Evolutionary conservation across 2,888 invertebrate genomes (phyloP).

Genomic region (Habrosyne pyritoides): DNA sequence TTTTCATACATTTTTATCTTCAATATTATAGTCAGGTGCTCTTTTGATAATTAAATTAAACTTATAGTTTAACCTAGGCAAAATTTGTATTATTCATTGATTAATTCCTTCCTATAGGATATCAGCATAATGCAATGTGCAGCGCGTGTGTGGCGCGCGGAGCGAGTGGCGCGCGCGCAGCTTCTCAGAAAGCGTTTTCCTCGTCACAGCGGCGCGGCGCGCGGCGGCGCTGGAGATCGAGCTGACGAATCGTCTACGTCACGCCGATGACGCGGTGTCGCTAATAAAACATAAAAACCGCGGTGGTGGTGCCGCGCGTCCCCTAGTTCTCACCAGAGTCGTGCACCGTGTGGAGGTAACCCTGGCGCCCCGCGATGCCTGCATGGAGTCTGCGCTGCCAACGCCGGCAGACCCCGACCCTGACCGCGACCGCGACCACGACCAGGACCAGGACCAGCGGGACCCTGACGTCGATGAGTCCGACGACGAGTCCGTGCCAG

Average conservation of each 20-base stretch:
- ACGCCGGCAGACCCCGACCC: slow-evolving; percentile 46
- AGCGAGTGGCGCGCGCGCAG: slow-evolving; percentile 40
- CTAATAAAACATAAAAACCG: slow-evolving; percentile 70
- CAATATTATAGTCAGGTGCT: too few relatives aligned
- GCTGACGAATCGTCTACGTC: slow-evolving; percentile 73
- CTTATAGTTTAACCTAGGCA: too few relatives aligned
- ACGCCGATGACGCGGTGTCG: slow-evolving; percentile 62
- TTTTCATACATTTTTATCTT: too few relatives aligned
- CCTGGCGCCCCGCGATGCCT: slow-evolving; percentile 78
- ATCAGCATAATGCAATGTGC: slow-evolving; percentile 1
- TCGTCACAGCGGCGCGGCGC: slow-evolving; percentile 47
- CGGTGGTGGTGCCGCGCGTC: slow-evolving; percentile 53
- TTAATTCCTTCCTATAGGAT: not conserved
- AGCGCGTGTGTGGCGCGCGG: slow-evolving; percentile 11
- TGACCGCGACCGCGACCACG: slow-evolving; percentile 60
- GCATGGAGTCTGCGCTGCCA: slow-evolving; percentile 68
- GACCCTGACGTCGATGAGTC: slow-evolving; percentile 41
- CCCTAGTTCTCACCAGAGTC: slow-evolving; percentile 56
- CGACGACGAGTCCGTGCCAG: slow-evolving; percentile 78
- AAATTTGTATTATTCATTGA: too few relatives aligned
- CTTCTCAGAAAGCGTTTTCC: slow-evolving; percentile 81
- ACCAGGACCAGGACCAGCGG: slow-evolving; percentile 77
- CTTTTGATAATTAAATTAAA: too few relatives aligned
- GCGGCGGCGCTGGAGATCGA: slow-evolving; percentile 35
- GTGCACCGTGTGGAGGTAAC: slow-evolving; percentile 33